Evolutionary conservation across 2,888 invertebrate genomes (phyloP).

Genomic region (Drymonia ruficornis): DNA sequence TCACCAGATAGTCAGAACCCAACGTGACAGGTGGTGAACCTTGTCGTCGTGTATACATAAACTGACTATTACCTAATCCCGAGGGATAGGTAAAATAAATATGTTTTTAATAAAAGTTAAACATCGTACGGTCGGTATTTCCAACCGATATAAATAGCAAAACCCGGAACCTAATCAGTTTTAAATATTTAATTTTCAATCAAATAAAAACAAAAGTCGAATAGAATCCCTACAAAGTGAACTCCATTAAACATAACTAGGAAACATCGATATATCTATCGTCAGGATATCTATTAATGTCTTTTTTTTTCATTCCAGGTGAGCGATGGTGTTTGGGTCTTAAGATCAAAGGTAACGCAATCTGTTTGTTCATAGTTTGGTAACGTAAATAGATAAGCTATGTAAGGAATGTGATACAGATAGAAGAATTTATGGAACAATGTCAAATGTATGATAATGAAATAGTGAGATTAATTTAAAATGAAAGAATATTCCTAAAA

Average conservation of each 20-base stretch:
- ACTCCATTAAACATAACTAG: slow-evolving; percentile 10
- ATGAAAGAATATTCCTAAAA: neutral
- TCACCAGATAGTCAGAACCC: too few relatives aligned
- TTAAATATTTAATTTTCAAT: slow-evolving; percentile 6
- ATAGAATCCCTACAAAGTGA: slow-evolving; percentile 18
- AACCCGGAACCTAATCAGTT: neutral
- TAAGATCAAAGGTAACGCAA: slow-evolving; percentile 27
- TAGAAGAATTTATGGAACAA: neutral
- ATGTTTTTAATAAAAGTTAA: too few relatives aligned
- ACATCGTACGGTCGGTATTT: too few relatives aligned
- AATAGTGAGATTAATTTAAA: neutral
- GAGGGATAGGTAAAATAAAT: too few relatives aligned
- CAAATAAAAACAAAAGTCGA: slow-evolving; percentile 19
- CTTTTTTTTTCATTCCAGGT: slow-evolving; percentile 55
- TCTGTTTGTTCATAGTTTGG: slow-evolving; percentile 13
- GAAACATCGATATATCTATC: slow-evolving; percentile 15
- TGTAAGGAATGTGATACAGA: slow-evolving; percentile 6
- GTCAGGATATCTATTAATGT: slow-evolving; percentile 33
- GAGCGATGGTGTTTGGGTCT: slow-evolving; percentile 34
- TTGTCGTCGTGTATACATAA: too few relatives aligned
- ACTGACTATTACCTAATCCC: too few relatives aligned
- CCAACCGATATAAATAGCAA: too few relatives aligned
- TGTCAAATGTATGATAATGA: neutral
- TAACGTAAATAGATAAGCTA: slow-evolving; percentile 6
- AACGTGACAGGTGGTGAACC: too few relatives aligned